Conservation (phyloP, 53 echinoderm and acorn worm species). For the Antedon mediterranea region DNA sequence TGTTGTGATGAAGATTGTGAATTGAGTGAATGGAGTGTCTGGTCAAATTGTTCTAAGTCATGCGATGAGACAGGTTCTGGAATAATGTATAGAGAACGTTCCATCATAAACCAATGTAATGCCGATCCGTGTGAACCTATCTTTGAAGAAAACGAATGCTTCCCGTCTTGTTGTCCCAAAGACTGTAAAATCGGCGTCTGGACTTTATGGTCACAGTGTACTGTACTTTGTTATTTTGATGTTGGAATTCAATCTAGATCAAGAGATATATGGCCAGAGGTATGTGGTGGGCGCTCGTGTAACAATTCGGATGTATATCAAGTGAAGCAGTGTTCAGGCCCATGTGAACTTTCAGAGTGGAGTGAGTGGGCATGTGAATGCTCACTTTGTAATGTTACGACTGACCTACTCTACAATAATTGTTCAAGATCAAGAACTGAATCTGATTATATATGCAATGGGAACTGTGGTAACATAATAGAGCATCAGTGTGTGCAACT, state of each 20-base stretch:
- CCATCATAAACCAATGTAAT: background rate
- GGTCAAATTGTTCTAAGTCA: background rate
- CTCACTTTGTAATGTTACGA: background rate
- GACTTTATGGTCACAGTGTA: background rate
- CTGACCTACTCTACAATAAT: background rate
- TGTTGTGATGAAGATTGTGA: background rate
- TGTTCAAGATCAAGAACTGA: background rate
- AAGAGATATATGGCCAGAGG: background rate
- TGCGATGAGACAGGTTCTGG: background rate
- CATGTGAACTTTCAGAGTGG: background rate
- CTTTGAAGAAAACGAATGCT: background rate
- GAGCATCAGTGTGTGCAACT: background rate
- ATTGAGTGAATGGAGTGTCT: background rate
- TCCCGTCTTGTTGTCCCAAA: background rate
- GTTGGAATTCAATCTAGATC: background rate
- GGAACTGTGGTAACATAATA: background rate
- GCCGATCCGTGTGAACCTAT: background rate
- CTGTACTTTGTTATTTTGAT: background rate
- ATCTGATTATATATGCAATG: background rate
- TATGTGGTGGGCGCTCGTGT: background rate
- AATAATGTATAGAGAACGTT: background rate
- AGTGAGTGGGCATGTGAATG: background rate
- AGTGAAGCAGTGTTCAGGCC: background rate
- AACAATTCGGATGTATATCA: background rate
- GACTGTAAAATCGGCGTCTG: background rate